phyloP scores from a whole-genome alignment of 2,113 vertebrate genomes.

The Equus quagga region DNA sequence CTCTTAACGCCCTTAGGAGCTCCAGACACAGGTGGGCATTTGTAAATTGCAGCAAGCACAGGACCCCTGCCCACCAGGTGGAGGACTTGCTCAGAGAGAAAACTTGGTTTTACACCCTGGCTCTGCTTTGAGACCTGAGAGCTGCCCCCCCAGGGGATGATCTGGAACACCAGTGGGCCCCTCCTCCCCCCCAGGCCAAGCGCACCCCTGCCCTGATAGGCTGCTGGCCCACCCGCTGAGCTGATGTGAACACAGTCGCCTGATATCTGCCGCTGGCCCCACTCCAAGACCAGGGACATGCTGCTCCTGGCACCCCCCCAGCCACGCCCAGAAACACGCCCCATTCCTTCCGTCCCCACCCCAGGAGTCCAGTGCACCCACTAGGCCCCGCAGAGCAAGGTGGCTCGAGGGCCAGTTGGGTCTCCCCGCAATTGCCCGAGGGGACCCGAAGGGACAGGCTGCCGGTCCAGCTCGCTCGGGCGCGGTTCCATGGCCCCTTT shows the following conservation, averaged over 20 bases:
- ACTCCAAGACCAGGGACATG: not conserved
- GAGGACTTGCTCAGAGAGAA: too few species aligned
- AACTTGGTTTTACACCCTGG: not conserved
- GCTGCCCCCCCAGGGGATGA: rapidly evolving
- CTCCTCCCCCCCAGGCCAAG: not conserved
- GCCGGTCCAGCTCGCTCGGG: not conserved
- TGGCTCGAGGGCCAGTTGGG: not conserved
- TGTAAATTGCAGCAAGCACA: rapidly evolving
- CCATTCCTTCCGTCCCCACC: not conserved
- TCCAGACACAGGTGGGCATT: rapidly evolving
- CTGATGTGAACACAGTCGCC: not conserved
- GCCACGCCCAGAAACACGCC: not conserved
- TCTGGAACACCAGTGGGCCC: not conserved
- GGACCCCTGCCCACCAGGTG: rapidly evolving
- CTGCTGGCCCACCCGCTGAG: not conserved
- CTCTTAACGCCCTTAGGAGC: rapidly evolving
- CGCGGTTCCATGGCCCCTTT: not conserved
- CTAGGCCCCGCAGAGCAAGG: too few species aligned
- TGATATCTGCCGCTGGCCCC: not conserved
- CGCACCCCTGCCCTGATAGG: rapidly evolving
- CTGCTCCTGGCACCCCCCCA: not conserved
- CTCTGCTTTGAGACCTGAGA: not conserved
- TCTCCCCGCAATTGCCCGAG: not conserved
- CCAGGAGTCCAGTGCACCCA: not conserved
- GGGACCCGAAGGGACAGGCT: not conserved